Evolutionary conservation across 2,113 vertebrate genomes (phyloP).

Genomic region (Corvus moneduloides): DNA sequence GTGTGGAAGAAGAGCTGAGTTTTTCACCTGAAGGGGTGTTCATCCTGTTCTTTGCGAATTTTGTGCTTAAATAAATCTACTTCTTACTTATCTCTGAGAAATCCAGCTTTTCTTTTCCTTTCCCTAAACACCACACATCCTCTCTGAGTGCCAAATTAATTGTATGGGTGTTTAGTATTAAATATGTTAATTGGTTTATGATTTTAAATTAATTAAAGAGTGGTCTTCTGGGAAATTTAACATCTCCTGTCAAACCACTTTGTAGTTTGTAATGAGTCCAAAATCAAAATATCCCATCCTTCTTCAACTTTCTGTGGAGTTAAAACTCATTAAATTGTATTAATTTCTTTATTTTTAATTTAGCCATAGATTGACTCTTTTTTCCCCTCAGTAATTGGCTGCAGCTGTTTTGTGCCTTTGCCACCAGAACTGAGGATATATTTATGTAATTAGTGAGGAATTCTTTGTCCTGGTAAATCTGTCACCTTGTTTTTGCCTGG

Average conservation of each 20-base stretch:
- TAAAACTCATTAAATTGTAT: background rate
- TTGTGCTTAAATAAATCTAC: background rate
- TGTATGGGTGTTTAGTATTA: background rate
- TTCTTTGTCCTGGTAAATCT: background rate
- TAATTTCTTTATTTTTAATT: background rate
- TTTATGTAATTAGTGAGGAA: background rate
- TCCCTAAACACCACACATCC: background rate
- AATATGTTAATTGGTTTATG: slow-evolving; percentile 42
- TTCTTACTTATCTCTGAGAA: background rate
- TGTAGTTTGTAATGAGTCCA: background rate
- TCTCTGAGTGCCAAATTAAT: background rate
- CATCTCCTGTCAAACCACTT: background rate
- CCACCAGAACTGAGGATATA: background rate
- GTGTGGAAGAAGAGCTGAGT: background rate
- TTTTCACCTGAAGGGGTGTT: background rate
- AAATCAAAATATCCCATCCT: background rate
- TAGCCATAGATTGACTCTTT: background rate
- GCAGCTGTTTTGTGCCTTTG: background rate
- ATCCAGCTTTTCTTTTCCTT: background rate
- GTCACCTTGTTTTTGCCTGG: background rate
- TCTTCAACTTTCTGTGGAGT: background rate
- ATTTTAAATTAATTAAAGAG: slow-evolving; percentile 31
- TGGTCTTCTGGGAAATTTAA: slow-evolving; percentile 27
- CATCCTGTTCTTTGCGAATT: background rate
- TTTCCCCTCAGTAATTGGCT: background rate